phyloP scores from a whole-genome alignment of 2,888 invertebrate genomes.

The Resseliella maxima region DNA sequence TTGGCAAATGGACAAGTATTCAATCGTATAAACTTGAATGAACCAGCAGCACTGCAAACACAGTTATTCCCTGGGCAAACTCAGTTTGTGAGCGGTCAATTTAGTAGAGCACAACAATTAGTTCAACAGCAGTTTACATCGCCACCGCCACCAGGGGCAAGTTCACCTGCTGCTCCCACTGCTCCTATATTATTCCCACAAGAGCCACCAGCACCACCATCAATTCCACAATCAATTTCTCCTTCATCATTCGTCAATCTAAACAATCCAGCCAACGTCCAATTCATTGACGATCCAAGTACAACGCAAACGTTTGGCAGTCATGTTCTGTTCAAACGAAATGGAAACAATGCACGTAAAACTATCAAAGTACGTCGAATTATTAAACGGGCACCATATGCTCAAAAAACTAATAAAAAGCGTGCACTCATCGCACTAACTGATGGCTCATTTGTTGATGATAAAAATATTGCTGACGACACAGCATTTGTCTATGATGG shows the following conservation, averaged over 20 bases:
- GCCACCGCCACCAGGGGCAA: conserved; percentile 59
- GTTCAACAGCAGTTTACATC: conserved; percentile 58
- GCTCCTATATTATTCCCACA: conserved; percentile 10
- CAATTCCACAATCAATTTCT: conserved; percentile 49
- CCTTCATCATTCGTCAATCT: conserved; percentile 58
- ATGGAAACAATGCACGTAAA: conserved; percentile 60
- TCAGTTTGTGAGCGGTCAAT: conserved; percentile 75
- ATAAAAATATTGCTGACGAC: conserved; percentile 68
- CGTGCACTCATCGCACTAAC: conserved; percentile 75
- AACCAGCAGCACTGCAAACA: conserved; percentile 66
- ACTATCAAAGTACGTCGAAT: conserved; percentile 54
- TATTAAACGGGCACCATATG: conserved; percentile 57
- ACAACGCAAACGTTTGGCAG: not conserved
- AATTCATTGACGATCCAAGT: conserved; percentile 71
- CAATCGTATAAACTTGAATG: conserved; percentile 69
- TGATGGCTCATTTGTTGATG: conserved; percentile 78
- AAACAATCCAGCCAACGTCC: conserved; percentile 72
- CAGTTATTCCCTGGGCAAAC: conserved; percentile 67
- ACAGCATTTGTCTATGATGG: conserved; percentile 69
- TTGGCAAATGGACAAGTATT: conserved; percentile 75
- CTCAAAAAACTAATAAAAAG: conserved; percentile 71
- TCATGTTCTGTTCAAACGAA: conserved; percentile 59
- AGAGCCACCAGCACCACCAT: not conserved
- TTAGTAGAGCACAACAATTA: conserved; percentile 71
- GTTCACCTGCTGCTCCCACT: conserved; percentile 61